A percentile compares a stretch with the other conserved stretches of the same genome.
Conservation (phyloP, 2,113 vertebrate genomes). For the Oriolus oriolus region DNA sequence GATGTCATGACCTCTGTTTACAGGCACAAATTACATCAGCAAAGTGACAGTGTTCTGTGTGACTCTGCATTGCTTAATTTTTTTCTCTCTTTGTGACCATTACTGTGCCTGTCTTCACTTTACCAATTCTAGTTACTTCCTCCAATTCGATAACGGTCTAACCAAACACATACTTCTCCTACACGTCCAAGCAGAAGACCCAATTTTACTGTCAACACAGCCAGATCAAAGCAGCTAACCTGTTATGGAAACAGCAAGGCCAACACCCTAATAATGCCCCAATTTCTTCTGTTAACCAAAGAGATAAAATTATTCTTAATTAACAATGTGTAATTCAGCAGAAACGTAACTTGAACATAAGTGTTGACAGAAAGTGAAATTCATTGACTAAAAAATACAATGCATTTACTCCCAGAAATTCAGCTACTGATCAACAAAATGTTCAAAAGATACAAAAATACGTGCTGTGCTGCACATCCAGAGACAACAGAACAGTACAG, state of each 20-base stretch:
- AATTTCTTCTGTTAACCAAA: neutral
- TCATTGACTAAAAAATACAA: neutral
- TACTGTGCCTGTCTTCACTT: neutral
- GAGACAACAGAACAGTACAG: neutral
- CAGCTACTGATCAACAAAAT: neutral
- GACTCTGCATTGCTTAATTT: neutral
- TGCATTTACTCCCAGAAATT: neutral
- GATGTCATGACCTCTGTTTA: neutral
- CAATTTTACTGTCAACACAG: conserved; percentile 15
- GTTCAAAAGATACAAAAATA: neutral
- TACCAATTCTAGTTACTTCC: neutral
- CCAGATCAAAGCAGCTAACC: conserved; percentile 16
- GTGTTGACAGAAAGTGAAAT: neutral
- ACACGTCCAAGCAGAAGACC: conserved; percentile 15
- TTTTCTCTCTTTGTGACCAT: neutral
- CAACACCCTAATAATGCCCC: conserved; percentile 14
- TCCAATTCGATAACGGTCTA: neutral
- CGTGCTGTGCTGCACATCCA: neutral
- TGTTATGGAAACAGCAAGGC: neutral
- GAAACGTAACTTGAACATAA: neutral
- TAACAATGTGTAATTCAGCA: neutral
- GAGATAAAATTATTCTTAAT: neutral
- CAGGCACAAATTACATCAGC: neutral
- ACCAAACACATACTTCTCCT: neutral
- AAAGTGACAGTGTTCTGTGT: neutral